Evolutionary conservation across 2,797 vertebrate species (phyloP).

Genomic region (Phalloptychus januarius): DNA sequence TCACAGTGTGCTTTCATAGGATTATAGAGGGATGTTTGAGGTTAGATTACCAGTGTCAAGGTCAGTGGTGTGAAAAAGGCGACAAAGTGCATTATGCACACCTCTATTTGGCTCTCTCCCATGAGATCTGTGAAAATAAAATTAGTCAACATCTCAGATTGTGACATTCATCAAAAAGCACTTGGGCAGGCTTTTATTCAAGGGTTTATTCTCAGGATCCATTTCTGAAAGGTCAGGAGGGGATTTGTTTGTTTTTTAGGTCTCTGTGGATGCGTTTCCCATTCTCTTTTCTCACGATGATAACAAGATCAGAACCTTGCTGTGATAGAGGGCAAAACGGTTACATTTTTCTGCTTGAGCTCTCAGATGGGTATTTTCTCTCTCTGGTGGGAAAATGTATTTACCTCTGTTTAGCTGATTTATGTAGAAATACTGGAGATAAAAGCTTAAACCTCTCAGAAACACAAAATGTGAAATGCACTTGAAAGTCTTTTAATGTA

Average conservation of each 20-base stretch:
- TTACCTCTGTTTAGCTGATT: conserved; percentile 55
- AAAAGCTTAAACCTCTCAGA: conserved; percentile 56
- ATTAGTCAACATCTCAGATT: conserved; percentile 65
- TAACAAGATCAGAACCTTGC: conserved; percentile 55
- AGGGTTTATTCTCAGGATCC: conserved; percentile 64
- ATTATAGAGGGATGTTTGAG: conserved; percentile 43
- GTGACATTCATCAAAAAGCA: conserved; percentile 74
- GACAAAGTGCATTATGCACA: conserved; percentile 58
- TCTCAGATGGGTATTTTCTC: conserved; percentile 36
- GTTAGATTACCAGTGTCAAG: conserved; percentile 69
- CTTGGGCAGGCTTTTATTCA: conserved; percentile 68
- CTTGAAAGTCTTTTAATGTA: conserved; percentile 53
- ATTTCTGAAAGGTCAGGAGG: conserved; percentile 72
- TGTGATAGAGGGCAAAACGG: conserved; percentile 59
- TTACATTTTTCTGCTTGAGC: conserved; percentile 46
- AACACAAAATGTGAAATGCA: conserved; percentile 53
- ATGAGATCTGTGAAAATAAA: conserved; percentile 69
- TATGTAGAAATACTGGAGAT: conserved; percentile 54
- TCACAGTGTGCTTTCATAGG: conserved; percentile 21
- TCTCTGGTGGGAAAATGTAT: conserved; percentile 36
- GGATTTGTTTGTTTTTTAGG: conserved; percentile 47
- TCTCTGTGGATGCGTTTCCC: conserved; percentile 54
- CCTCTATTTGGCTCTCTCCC: conserved; percentile 56
- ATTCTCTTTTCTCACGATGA: conserved; percentile 54
- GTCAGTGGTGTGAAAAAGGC: conserved; percentile 55